Percentiles rank a stretch among this genome's conserved stretches.
Evolutionary conservation across 2,888 invertebrate genomes (phyloP).

Genomic region (Drosophila vallismaia): DNA sequence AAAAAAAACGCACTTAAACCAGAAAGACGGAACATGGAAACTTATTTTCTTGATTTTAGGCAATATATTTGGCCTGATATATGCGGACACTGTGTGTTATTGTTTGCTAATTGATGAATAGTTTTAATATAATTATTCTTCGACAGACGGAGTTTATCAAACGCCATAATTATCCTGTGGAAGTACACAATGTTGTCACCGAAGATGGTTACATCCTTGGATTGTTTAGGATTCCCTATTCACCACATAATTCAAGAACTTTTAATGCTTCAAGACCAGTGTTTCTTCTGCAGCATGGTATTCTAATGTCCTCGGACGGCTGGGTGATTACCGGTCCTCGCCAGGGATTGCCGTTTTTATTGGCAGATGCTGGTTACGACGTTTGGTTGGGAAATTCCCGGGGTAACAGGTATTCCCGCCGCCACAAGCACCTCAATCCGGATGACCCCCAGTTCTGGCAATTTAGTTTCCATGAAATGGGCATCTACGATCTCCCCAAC

Average conservation of each 20-base stretch:
- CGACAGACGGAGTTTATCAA: constrained; percentile 2
- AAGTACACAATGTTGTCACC: constrained; percentile 87
- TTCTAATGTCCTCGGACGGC: constrained; percentile 88
- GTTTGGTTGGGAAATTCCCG: constrained; percentile 87
- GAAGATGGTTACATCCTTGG: constrained; percentile 90
- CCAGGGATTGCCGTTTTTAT: constrained; percentile 86
- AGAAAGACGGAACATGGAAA: background rate
- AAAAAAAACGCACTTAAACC: too few species aligned
- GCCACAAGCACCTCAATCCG: constrained; percentile 83
- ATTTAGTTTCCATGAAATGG: constrained; percentile 89
- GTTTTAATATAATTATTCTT: background rate
- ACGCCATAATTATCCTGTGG: constrained; percentile 86
- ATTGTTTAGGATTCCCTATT: constrained; percentile 87
- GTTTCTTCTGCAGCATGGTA: constrained; percentile 87
- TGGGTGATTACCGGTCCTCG: constrained; percentile 89
- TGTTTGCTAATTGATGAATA: background rate
- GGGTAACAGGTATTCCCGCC: constrained; percentile 86
- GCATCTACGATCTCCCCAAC: constrained; percentile 89
- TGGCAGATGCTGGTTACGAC: constrained; percentile 84
- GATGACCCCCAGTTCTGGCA: constrained; percentile 86
- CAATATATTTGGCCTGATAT: background rate
- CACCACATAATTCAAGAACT: constrained; percentile 6
- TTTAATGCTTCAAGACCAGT: constrained; percentile 84
- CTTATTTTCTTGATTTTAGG: background rate
- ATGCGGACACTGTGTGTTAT: background rate